These are phyloP conservation scores for Mystacides longicornis DNA, from an alignment of 2,888 invertebrate genomes.

Conservation along the genomic window DNA sequence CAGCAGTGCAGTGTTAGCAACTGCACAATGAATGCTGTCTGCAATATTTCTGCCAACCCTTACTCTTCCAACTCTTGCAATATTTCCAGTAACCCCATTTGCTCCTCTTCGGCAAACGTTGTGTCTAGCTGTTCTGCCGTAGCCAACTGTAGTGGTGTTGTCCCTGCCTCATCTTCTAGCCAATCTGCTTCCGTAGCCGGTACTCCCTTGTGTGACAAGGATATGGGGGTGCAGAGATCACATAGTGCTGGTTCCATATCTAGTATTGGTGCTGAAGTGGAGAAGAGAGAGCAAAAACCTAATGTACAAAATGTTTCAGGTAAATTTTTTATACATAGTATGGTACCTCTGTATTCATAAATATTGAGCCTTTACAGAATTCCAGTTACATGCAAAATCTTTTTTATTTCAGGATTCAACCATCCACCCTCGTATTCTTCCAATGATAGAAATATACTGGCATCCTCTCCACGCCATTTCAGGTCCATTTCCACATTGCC, in stretches of 20 bases:
- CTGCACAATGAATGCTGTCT: neutral
- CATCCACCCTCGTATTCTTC: slow-evolving; percentile 10
- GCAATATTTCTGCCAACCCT: neutral
- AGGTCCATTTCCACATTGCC: slow-evolving; percentile 16
- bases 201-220: slow-evolving; percentile 7
- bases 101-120: slow-evolving; percentile 3
- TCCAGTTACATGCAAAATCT: neutral
- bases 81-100: neutral
- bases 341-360: neutral
- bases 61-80: neutral
- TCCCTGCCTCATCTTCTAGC: neutral
- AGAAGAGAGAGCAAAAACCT: slow-evolving; percentile 14
- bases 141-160: neutral
- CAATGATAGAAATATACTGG: neutral
- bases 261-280: slow-evolving; percentile 20
- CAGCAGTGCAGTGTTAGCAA: neutral
- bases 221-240: slow-evolving; percentile 20
- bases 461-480: slow-evolving; percentile 21
- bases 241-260: slow-evolving; percentile 25
- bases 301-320: slow-evolving; percentile 25
- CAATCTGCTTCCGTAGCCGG: neutral
- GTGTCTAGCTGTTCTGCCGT: neutral
- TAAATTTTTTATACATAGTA: slow-evolving; percentile 1
- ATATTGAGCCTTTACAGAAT: neutral
- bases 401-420: slow-evolving; percentile 20